Evolutionary conservation across 2,797 vertebrate species (phyloP).

Genomic region (Margarornis squamiger): DNA sequence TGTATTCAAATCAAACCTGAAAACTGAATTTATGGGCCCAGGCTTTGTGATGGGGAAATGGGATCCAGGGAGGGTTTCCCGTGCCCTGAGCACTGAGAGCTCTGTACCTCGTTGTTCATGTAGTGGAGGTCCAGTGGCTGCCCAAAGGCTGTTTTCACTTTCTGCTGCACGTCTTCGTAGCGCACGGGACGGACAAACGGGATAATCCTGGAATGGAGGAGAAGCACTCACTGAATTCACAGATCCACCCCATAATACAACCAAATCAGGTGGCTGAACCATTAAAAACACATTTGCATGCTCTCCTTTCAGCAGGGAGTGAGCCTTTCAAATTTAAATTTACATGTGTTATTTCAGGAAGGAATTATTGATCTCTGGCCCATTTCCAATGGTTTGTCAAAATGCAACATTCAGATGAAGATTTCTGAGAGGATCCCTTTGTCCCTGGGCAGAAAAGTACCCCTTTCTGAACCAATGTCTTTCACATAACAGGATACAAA

Average conservation of each 20-base stretch:
- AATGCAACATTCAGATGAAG: background rate
- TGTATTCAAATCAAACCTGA: background rate
- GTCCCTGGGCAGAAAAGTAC: background rate
- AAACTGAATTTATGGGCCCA: background rate
- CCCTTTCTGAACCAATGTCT: background rate
- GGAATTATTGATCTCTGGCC: background rate
- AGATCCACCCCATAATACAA: background rate
- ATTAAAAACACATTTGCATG: background rate
- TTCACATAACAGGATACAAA: background rate
- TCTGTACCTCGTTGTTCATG: conserved; percentile 94
- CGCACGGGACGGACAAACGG: conserved; percentile 91
- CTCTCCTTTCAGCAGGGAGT: background rate
- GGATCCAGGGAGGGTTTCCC: background rate
- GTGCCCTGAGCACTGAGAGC: background rate
- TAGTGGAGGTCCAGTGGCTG: conserved; percentile 94
- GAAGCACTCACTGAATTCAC: background rate
- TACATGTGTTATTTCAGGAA: background rate
- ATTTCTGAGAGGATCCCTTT: background rate
- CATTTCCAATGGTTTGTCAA: background rate
- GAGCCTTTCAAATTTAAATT: background rate
- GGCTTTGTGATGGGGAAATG: background rate
- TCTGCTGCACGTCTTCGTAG: conserved; percentile 93
- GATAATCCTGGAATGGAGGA: conserved; percentile 84
- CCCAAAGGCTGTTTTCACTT: conserved; percentile 91
- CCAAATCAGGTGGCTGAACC: background rate